Conservation (phyloP, 1,140 invertebrate species). For the Pinna nobilis region DNA sequence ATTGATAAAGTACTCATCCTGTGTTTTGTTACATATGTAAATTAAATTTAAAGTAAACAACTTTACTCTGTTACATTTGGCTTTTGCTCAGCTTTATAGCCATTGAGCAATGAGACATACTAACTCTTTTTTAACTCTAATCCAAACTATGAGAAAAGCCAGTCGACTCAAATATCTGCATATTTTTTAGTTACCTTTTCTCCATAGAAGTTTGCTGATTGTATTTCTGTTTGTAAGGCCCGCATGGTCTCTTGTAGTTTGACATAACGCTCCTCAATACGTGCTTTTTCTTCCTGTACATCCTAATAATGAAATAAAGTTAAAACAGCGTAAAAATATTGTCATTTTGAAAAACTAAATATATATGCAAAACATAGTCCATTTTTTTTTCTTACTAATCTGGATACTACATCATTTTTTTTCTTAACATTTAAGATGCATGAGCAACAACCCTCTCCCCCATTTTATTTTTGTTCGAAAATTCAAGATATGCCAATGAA, state of each 20-base stretch:
- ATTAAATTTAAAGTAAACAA: not conserved
- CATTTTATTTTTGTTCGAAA: too few species aligned
- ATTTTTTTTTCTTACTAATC: too few species aligned
- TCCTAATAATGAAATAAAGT: constrained; percentile 45
- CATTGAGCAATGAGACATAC: not conserved
- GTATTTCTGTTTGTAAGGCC: constrained; percentile 60
- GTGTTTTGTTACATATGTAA: not conserved
- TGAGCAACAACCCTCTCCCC: too few species aligned
- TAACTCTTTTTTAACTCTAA: not conserved
- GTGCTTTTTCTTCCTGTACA: constrained; percentile 58
- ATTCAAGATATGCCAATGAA: too few species aligned
- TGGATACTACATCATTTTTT: too few species aligned
- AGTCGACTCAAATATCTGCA: not conserved
- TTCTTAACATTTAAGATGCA: too few species aligned
- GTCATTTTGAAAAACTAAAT: too few species aligned
- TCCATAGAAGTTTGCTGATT: constrained; percentile 36
- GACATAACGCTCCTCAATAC: constrained; percentile 43
- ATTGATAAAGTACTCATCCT: too few species aligned
- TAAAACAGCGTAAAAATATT: too few species aligned
- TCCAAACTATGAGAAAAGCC: not conserved
- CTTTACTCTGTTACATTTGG: too few species aligned
- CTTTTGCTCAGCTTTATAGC: too few species aligned
- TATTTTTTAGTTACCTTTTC: constrained; percentile 24
- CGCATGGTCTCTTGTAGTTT: constrained; percentile 63
- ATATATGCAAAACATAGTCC: too few species aligned